Conservation (phyloP, 1,140 invertebrate species). For the Drosophila mayri region DNA sequence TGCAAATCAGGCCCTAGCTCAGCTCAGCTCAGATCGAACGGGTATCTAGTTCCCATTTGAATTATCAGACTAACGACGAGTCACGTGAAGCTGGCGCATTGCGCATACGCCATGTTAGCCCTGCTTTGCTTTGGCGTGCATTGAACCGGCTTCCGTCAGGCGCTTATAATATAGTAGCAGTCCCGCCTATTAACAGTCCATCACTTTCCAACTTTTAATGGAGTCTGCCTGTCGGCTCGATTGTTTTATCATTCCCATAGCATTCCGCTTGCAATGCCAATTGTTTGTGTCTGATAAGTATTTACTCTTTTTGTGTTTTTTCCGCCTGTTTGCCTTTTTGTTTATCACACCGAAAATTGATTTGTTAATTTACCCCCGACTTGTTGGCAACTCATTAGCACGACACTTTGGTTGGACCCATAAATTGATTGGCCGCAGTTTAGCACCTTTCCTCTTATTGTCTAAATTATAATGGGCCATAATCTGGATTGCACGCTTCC, state of each 20-base stretch:
- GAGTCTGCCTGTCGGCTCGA: constrained; percentile 25
- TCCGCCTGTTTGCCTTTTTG: constrained; percentile 35
- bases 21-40: constrained; percentile 5
- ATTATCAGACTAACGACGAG: constrained; percentile 16
- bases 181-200: constrained; percentile 30
- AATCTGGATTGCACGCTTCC: constrained; percentile 24
- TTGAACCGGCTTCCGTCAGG: constrained; percentile 68
- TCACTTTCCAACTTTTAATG: constrained; percentile 37
- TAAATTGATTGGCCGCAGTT: constrained; percentile 57
- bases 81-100: constrained; percentile 54
- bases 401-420: constrained; percentile 35
- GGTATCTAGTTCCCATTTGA: constrained; percentile 18
- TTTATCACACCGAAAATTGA: constrained; percentile 68
- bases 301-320: constrained; percentile 26
- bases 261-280: constrained; percentile 31
- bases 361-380: constrained; percentile 65
- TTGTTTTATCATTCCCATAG: constrained; percentile 37
- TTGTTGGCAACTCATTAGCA: constrained; percentile 72
- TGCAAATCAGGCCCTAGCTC: constrained; percentile 31
- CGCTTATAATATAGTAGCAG: constrained; percentile 22
- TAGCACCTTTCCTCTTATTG: constrained; percentile 58
- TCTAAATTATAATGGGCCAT: constrained; percentile 24
- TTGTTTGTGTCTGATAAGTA: constrained; percentile 29
- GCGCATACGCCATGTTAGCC: constrained; percentile 65
- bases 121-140: constrained; percentile 53